phyloP scores from a whole-genome alignment of 2,888 invertebrate species.

The Eupithecia subumbrata region DNA sequence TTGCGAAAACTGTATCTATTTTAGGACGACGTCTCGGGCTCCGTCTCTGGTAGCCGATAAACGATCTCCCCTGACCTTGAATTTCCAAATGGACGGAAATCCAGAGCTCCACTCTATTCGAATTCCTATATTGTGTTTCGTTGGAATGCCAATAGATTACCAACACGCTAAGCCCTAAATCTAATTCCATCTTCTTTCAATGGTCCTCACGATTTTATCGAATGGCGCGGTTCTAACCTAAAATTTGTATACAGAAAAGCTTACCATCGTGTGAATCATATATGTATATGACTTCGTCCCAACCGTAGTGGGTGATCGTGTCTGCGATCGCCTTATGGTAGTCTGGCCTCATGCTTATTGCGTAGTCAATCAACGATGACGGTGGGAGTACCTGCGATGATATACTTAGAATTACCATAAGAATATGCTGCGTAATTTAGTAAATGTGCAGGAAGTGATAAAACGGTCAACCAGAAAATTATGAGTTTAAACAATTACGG shows the following conservation, averaged over 20 bases:
- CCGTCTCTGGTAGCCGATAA: not conserved
- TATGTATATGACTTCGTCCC: slow-evolving; percentile 94
- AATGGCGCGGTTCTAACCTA: not conserved
- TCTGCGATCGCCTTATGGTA: slow-evolving; percentile 98
- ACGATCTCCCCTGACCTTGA: not conserved
- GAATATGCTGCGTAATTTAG: not conserved
- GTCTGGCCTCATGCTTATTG: slow-evolving; percentile 97
- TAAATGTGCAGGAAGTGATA: not conserved
- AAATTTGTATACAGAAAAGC: slow-evolving; percentile 56
- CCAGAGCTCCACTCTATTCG: not conserved
- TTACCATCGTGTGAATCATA: slow-evolving; percentile 96
- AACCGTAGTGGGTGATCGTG: slow-evolving; percentile 95
- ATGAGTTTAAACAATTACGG: not conserved
- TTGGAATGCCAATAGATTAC: not conserved
- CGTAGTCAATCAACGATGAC: slow-evolving; percentile 93
- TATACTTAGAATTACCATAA: not conserved
- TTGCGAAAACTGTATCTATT: not conserved
- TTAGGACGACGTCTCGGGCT: not conserved
- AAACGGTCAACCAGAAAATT: not conserved
- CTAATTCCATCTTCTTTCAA: not conserved
- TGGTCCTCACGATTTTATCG: not conserved
- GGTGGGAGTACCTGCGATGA: slow-evolving; percentile 89
- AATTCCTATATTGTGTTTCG: not conserved
- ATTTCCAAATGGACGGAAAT: not conserved
- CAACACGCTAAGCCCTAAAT: not conserved